Conservation (phyloP, 2,797 vertebrate species). For the Echeneis naucrates region DNA sequence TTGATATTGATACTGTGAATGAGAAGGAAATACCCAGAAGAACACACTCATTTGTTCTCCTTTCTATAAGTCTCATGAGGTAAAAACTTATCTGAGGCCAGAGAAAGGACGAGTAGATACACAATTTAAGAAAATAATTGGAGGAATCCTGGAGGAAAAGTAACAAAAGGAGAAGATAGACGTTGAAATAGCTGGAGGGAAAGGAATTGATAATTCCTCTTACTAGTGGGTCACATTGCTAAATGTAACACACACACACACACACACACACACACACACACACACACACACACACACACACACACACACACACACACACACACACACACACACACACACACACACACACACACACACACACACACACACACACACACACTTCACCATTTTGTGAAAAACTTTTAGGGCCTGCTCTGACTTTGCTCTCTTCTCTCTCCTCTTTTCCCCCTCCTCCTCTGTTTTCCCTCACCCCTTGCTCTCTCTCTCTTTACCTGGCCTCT, state of each 20-base stretch:
- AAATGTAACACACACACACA: neutral
- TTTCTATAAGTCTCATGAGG: no score
- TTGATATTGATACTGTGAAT: neutral
- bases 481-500: neutral
- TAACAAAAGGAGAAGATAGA: neutral
- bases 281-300: conserved; percentile 14
- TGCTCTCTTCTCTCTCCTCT: neutral
- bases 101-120: no score
- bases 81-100: no score
- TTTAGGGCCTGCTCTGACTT: no score
- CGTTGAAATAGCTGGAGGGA: neutral
- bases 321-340: conserved; percentile 1
- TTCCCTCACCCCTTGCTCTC: neutral
- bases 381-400: no score
- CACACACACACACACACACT: no score
- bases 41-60: neutral
- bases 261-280: no score
- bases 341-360: no score
- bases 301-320: no score
- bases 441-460: neutral
- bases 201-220: neutral
- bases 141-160: neutral
- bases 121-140: neutral
- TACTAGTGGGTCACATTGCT: neutral
- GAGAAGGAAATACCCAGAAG: neutral